Evolutionary conservation across 2,888 invertebrate genomes (phyloP).

Genomic region (Blastobasis lacticolella): DNA sequence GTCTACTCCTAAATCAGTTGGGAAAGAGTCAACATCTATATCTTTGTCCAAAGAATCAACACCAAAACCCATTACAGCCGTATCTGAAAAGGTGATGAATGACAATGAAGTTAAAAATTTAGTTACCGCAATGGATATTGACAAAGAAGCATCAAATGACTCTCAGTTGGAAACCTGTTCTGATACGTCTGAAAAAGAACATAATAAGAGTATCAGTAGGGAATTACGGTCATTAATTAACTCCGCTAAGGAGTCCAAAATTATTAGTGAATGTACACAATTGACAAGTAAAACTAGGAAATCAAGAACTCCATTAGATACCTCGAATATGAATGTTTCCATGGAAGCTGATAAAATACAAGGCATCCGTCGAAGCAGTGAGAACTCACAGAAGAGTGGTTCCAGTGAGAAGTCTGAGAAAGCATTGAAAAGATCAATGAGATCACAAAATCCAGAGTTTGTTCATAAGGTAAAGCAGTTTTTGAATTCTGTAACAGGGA

Average conservation of each 20-base stretch:
- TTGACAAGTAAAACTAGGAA: slow-evolving; percentile 66
- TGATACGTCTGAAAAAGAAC: slow-evolving; percentile 50
- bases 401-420: slow-evolving; percentile 56
- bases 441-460: slow-evolving; percentile 78
- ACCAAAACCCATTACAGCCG: too few relatives aligned
- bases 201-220: slow-evolving; percentile 61
- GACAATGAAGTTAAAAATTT: neutral
- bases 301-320: slow-evolving; percentile 58
- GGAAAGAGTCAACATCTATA: neutral
- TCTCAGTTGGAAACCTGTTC: slow-evolving; percentile 36
- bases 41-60: too few relatives aligned
- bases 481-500: slow-evolving; percentile 68
- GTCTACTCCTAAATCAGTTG: too few relatives aligned
- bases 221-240: slow-evolving; percentile 78
- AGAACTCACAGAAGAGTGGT: slow-evolving; percentile 48
- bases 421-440: slow-evolving; percentile 65
- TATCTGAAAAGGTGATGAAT: too few relatives aligned
- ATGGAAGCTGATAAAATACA: slow-evolving; percentile 45
- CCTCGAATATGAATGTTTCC: slow-evolving; percentile 53
- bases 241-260: slow-evolving; percentile 79
- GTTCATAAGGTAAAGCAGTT: slow-evolving; percentile 76
- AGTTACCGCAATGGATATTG: slow-evolving; percentile 13
- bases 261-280: slow-evolving; percentile 74
- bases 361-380: slow-evolving; percentile 43
- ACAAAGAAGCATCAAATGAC: slow-evolving; percentile 41